Conservation (phyloP, 2,888 invertebrate genomes). For the Tanytarsus gracilentus region DNA sequence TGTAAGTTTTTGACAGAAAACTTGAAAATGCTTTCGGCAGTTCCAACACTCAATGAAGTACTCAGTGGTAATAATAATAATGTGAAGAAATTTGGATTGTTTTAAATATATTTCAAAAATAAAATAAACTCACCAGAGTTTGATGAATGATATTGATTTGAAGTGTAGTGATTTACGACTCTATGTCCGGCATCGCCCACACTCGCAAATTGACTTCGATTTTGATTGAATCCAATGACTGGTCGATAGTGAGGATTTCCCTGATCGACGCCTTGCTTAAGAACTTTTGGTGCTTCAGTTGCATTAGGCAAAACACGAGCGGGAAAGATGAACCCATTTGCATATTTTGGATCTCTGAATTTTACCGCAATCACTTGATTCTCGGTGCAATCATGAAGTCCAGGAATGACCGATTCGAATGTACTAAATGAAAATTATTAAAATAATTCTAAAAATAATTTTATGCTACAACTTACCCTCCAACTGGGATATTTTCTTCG, state of each 20-base stretch:
- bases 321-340: slow-evolving; percentile 66
- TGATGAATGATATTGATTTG: slow-evolving; percentile 30
- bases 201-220: slow-evolving; percentile 42
- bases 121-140: slow-evolving; percentile 25
- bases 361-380: slow-evolving; percentile 58
- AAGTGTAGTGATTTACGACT: slow-evolving; percentile 55
- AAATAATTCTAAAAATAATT: slow-evolving; percentile 20
- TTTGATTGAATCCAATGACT: slow-evolving; percentile 51
- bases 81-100: slow-evolving; percentile 1
- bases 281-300: slow-evolving; percentile 60
- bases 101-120: neutral
- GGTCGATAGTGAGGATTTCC: slow-evolving; percentile 66
- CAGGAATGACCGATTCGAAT: slow-evolving; percentile 61
- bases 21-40: slow-evolving; percentile 32
- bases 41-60: slow-evolving; percentile 30
- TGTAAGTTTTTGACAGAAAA: slow-evolving; percentile 31
- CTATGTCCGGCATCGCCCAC: slow-evolving; percentile 64
- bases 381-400: slow-evolving; percentile 51
- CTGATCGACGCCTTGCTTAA: slow-evolving; percentile 70
- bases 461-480: slow-evolving; percentile 49
- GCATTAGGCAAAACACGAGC: slow-evolving; percentile 58
- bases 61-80: slow-evolving; percentile 21
- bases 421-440: slow-evolving; percentile 41
- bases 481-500: slow-evolving; percentile 56
- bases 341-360: slow-evolving; percentile 71